Conservation (phyloP, 2,113 vertebrate species). For the Siniperca knerii region DNA sequence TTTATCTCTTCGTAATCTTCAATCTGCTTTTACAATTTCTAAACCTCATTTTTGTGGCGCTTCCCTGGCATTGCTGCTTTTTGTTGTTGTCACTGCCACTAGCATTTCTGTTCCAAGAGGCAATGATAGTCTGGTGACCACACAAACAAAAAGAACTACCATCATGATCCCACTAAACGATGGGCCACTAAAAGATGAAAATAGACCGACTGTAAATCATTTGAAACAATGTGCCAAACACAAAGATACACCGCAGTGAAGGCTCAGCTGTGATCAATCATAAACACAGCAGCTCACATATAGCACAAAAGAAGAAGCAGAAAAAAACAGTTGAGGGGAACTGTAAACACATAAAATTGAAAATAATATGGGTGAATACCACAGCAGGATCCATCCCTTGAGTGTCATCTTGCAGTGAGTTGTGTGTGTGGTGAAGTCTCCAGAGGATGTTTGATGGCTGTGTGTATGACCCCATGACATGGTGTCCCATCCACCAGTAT, state of each 20-base stretch:
- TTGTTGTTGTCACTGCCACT: constrained; percentile 9
- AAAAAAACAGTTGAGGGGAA: neutral
- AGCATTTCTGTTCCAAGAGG: constrained; percentile 29
- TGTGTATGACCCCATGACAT: constrained; percentile 31
- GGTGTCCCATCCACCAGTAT: constrained; percentile 34
- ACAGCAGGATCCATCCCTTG: constrained; percentile 1
- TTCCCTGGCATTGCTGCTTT: constrained; percentile 10
- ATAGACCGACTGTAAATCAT: constrained; percentile 42
- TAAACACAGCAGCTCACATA: constrained; percentile 8
- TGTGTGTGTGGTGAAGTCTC: constrained; percentile 15
- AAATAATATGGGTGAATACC: constrained; percentile 8
- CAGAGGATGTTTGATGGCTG: constrained; percentile 23
- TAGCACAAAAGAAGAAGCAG: constrained; percentile 4
- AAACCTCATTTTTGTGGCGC: constrained; percentile 29
- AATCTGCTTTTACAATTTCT: neutral
- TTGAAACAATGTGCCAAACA: constrained; percentile 28
- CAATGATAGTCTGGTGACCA: constrained; percentile 45
- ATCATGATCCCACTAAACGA: constrained; percentile 37
- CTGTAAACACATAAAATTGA: constrained; percentile 1
- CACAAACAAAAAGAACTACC: constrained; percentile 38
- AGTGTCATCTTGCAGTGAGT: constrained; percentile 21
- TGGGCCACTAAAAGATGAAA: constrained; percentile 39
- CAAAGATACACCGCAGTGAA: constrained; percentile 16
- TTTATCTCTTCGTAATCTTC: constrained; percentile 30
- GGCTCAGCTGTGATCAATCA: constrained; percentile 20